Conservation (phyloP, 2,888 invertebrate species). For the Scotopteryx bipunctaria region DNA sequence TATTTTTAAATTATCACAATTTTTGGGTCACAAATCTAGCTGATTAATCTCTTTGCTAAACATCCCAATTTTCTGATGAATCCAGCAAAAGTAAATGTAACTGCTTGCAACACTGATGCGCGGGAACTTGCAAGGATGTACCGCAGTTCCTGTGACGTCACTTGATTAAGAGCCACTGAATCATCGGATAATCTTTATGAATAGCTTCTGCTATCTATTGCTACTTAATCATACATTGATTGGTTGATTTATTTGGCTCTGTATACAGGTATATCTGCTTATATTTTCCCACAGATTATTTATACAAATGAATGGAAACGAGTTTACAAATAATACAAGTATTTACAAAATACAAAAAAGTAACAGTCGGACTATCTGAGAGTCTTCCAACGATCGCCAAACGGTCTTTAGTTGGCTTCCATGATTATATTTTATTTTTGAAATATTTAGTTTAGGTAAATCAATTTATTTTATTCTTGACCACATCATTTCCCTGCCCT, state of each 20-base stretch:
- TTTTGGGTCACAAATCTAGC: no score
- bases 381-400: no score
- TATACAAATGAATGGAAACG: background rate
- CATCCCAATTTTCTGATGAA: background rate
- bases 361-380: no score
- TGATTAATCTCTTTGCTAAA: background rate
- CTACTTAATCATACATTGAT: conserved; percentile 14
- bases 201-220: conserved; percentile 17
- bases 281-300: background rate
- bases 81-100: background rate
- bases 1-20: no score
- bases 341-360: no score
- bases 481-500: no score
- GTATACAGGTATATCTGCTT: no score
- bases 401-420: no score
- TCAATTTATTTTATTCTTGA: no score
- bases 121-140: conserved; percentile 32
- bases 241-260: conserved; percentile 9
- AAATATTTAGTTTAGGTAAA: no score
- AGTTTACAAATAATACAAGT: background rate
- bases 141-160: conserved; percentile 37
- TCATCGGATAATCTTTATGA: conserved; percentile 24
- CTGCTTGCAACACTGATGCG: conserved; percentile 15
- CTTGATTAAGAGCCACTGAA: conserved; percentile 13
- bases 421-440: no score